Evolutionary conservation across 2,888 invertebrate species (phyloP).

Genomic region (Drosophila mimica): DNA sequence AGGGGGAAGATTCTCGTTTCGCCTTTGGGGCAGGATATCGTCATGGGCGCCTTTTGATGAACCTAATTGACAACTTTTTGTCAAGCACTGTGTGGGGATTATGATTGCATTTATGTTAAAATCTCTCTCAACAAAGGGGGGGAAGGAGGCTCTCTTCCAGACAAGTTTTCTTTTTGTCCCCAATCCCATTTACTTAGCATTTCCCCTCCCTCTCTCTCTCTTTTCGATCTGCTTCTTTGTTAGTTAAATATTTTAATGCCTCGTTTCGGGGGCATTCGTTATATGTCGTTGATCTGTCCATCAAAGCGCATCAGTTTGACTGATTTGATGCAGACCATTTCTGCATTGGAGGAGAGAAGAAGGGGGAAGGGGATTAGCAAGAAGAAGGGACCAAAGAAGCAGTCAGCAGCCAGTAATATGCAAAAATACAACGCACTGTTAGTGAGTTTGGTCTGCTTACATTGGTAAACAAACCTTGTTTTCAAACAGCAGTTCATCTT

Average conservation of each 20-base stretch:
- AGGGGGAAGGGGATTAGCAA: no score
- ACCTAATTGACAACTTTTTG: slow-evolving; percentile 83
- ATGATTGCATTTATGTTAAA: slow-evolving; percentile 83
- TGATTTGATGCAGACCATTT: slow-evolving; percentile 68
- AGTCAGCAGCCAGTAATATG: background rate
- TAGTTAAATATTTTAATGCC: slow-evolving; percentile 68
- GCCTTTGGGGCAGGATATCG: slow-evolving; percentile 24
- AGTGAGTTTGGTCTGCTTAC: background rate
- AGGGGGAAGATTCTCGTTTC: slow-evolving; percentile 3
- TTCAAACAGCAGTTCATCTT: background rate
- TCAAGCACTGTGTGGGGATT: slow-evolving; percentile 79
- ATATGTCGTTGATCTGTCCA: slow-evolving; percentile 65
- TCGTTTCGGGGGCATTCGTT: slow-evolving; percentile 48
- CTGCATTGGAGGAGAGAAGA: background rate
- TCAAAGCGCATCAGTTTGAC: slow-evolving; percentile 77
- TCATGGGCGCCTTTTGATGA: slow-evolving; percentile 63
- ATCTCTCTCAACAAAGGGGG: background rate
- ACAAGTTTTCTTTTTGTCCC: slow-evolving; percentile 19
- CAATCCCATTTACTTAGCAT: background rate
- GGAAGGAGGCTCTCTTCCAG: background rate
- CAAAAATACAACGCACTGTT: background rate
- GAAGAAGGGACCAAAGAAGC: background rate
- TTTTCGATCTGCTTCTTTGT: slow-evolving; percentile 53
- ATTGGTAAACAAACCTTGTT: background rate
- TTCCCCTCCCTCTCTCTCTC: background rate